Base-by-base conservation (phyloP, 2,888 invertebrate species). In the Tenthredo distinguenda region DNA sequence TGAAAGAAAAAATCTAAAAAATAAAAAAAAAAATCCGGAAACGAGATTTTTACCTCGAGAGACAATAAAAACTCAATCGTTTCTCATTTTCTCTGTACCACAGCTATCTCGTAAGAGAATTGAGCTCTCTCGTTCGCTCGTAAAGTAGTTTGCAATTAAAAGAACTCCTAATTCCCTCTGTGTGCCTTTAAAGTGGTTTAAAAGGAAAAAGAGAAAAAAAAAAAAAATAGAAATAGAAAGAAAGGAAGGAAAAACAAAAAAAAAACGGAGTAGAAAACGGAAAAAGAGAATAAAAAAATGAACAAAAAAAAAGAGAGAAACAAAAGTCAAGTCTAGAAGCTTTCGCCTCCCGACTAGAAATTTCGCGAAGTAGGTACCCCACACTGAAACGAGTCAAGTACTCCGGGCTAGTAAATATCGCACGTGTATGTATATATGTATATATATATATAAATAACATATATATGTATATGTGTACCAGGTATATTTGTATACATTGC, bases 71-170 rank as follows among this genome's bases (percentile, higher is more conserved):
- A 55, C 62, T 81, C 81, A 34, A 81, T 81, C 58, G 62, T 58
- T 81, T 81, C 81, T 62, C 34, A 81, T 81, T 81, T 79, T 34
- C 58, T 34, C 26, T 0, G 26, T 26, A 26, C 26, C 26, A 34
- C n/a, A 21, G 21, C 21, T 76, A 47, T 43, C 26, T 77, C 18
- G 40, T 50, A 15, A 47, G 4, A 77, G 34, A 77, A 77, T 77
- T 77, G 50, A 77, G 55, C 77, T 77, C 77, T 77, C 77, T 77
- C 55, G 55, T 77, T 77, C 55, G 7, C 81, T 62, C 77, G 31
- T 50, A 55, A 77, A 77, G 50, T 77, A 77, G 77, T 81, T 81
- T 62, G 62, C 81, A 81, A 81, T 81, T 81, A 81, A 81, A 77
- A 77, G 47, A 77, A 77, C 77, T 77, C 77, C 81, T 81, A 40